Percentiles rank a stretch among this genome's conserved stretches.
These are phyloP conservation scores for Orthonevra nobilis DNA, from an alignment of 2,888 invertebrate genomes.

Conservation along the genomic window DNA sequence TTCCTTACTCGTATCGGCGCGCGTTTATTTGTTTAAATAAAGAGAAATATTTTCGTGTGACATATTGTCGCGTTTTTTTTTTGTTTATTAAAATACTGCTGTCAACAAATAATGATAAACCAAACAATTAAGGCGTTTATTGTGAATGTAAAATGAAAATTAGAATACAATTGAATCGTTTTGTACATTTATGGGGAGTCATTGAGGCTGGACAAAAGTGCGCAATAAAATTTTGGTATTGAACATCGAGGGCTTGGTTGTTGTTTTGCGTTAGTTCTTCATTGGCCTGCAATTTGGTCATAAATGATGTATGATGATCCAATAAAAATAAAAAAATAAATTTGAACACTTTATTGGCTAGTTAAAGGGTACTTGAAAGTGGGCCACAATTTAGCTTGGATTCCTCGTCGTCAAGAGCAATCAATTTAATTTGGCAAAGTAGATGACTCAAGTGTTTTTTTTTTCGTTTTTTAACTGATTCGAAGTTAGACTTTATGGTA, in stretches of 20 bases:
- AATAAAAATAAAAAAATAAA: too few relatives aligned
- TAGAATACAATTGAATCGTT: conserved; percentile 54
- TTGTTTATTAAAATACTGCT: conserved; percentile 36
- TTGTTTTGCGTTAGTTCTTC: conserved; percentile 24
- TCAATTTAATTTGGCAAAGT: neutral
- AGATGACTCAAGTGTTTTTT: too few relatives aligned
- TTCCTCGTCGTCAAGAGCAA: neutral
- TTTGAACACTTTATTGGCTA: conserved; percentile 25
- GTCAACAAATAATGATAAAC: conserved; percentile 48
- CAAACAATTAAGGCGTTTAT: conserved; percentile 46
- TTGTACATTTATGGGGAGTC: conserved; percentile 47
- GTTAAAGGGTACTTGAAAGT: conserved; percentile 4
- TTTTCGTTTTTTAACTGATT: too few relatives aligned
- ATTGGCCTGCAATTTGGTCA: conserved; percentile 42
- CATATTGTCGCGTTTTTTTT: too few relatives aligned
- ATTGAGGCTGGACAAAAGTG: conserved; percentile 29
- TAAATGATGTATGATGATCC: conserved; percentile 33
- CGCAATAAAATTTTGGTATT: conserved; percentile 34
- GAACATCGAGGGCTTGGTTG: too few relatives aligned
- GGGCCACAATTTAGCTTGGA: conserved; percentile 4
- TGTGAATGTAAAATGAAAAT: conserved; percentile 48
- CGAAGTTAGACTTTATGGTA: too few relatives aligned
- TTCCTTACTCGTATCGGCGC: conserved; percentile 21
- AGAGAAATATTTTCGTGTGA: too few relatives aligned
- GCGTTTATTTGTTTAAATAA: conserved; percentile 21